Evolutionary conservation across 2,888 invertebrate species (phyloP), one percentile per base, ranked within the genome.

Genomic region (Holacanthella duospinosa): DNA sequence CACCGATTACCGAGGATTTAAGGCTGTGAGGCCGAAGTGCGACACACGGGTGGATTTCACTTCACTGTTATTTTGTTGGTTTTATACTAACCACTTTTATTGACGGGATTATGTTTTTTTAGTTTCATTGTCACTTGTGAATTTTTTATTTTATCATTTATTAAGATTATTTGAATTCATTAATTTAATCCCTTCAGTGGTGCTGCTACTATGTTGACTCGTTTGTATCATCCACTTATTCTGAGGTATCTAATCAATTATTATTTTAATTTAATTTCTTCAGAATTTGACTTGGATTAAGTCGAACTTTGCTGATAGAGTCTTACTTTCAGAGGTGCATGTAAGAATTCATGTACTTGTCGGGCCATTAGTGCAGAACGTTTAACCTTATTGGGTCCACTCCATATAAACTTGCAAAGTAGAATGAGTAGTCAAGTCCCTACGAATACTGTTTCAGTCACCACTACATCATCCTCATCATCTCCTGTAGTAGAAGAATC

Each of bases 191-290:
- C n/a, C n/a, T n/a, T n/a, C n/a, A n/a, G n/a, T n/a, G n/a, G n/a
- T n/a, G n/a, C n/a, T n/a, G n/a, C n/a, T 36, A 9, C 21, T 9
- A 48, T 48, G 48, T 48, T 48, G 6, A 21, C 48, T 21, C 48
- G 48, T 21, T 48, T 48, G 21, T 48, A 48, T 21, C 48, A 48
- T 48, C 48, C 48, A 21, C 48, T 48, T n/a, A 48, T 48, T 48
- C 48, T 48, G 19, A 48, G 48, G 48, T 48, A 48, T 36, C 36
- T 36, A 36, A 36, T 36, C 36, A 9, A 36, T 9, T 36, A 6
- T 36, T 16, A 36, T 36, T 36, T 36, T 36, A 36, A 36, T 36
- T 36, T 36, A 36, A 36, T 16, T 36, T 16, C 9, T 36, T 6
- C 6, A 6, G 6, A 36, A 36, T 9, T 36, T 6, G 36, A 6